Base-by-base conservation (phyloP, 1,140 invertebrate species). In the Conopomorpha cramerella region DNA sequence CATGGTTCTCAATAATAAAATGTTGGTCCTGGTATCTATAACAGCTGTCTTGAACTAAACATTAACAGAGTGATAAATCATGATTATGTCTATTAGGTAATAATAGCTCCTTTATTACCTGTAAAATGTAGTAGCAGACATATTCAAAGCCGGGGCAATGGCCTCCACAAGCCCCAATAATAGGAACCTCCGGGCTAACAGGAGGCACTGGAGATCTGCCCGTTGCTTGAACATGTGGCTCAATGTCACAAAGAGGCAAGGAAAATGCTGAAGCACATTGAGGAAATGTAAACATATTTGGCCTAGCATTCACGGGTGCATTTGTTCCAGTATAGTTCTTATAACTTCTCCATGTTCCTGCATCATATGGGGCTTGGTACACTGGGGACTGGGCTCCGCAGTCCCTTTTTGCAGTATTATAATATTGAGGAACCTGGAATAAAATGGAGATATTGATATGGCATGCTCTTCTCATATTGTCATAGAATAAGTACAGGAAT, bases 71-170 rank as follows among this genome's bases (percentile, higher is more conserved):
- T n/a, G n/a, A n/a, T 28, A 2, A 27, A 17, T 19, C 8, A 28
- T 8, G 25, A 15, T 2, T 16, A 33, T 36, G 3, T 32, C 2
- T 18, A n/a, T 32, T 16, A 27, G 10, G 16, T n/a, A 13, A 32
- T 28, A 36, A 17, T 17, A 49, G 48, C 41, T 30, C 25, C n/a
- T 18, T 17, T 41, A 36, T 45, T 46, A 84, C 83, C 71, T 84
- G 81, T 49, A 84, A 66, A 48, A 84, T 82, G 56, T 84, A 84
- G 63, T 84, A 84, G 63, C 82, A 85, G 43, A 84, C 79, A 74
- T 83, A 84, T 76, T 85, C 82, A 74, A 83, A 84, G 39, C 81
- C 82, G 39, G 82, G 81, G 39, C 83, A 85, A 53, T 83, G 82
- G 1, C 83, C 83, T 11, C 83, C 83, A 55, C 83, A 85, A 15